Conservation (phyloP, 2,113 vertebrate species). For the Oncorhynchus masou region DNA sequence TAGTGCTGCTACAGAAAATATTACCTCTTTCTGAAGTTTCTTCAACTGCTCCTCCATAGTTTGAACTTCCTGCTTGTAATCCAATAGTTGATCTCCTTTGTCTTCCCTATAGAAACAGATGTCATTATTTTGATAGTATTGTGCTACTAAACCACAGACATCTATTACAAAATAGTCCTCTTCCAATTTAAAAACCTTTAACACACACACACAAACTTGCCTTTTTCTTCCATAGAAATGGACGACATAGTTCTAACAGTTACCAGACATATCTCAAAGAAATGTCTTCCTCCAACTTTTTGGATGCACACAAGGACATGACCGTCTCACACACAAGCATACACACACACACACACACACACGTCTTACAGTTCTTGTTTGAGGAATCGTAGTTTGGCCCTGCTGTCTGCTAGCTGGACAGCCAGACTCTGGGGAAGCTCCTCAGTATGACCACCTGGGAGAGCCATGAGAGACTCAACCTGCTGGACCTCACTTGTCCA, state of each 20-base stretch:
- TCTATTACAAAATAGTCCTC: no score
- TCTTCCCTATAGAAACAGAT: slow-evolving; percentile 58
- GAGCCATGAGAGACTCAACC: slow-evolving; percentile 47
- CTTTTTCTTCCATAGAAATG: slow-evolving; percentile 71
- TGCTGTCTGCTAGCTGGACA: slow-evolving; percentile 82
- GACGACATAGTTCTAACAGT: no score
- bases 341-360: not conserved
- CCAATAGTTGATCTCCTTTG: slow-evolving; percentile 82
- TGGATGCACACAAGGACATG: not conserved
- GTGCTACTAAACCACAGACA: no score
- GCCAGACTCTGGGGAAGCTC: slow-evolving; percentile 70
- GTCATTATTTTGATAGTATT: no score
- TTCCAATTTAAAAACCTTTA: no score
- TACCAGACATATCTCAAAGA: no score
- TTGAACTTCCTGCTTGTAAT: slow-evolving; percentile 83
- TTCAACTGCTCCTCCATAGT: slow-evolving; percentile 80
- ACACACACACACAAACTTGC: no score
- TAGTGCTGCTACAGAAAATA: not conserved
- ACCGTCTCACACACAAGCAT: not conserved
- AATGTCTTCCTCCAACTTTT: no score
- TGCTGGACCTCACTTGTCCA: slow-evolving; percentile 67
- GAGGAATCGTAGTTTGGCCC: slow-evolving; percentile 81
- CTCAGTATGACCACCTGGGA: slow-evolving; percentile 31
- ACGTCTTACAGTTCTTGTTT: slow-evolving; percentile 83
- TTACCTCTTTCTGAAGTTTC: slow-evolving; percentile 83